These are phyloP conservation scores for Heliconius hewitsoni DNA, from an alignment of 1,140 invertebrate species.

Conservation along the genomic window DNA sequence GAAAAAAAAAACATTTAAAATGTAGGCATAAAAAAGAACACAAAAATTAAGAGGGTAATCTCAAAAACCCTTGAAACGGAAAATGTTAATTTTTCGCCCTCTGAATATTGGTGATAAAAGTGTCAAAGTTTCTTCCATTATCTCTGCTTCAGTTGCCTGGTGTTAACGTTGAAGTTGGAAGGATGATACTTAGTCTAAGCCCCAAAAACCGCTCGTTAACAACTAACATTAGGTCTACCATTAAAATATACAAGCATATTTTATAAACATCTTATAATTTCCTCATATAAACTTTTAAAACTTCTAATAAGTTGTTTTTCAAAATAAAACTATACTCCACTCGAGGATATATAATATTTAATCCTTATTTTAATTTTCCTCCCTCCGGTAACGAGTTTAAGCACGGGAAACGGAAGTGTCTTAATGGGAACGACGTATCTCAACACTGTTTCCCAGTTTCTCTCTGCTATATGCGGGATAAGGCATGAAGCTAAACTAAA, in stretches of 20 bases:
- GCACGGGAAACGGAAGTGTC: too few species aligned
- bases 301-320: too few species aligned
- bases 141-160: conserved; percentile 18
- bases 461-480: too few species aligned
- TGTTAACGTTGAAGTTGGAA: not conserved
- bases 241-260: not conserved
- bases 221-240: not conserved
- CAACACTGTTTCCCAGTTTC: too few species aligned
- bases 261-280: not conserved
- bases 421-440: too few species aligned
- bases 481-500: too few species aligned
- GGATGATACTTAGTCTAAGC: not conserved
- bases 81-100: conserved; percentile 23
- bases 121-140: conserved; percentile 24
- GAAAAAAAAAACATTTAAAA: not conserved
- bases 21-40: not conserved
- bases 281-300: too few species aligned
- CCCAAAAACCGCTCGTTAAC: conserved; percentile 5
- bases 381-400: too few species aligned
- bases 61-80: conserved; percentile 16
- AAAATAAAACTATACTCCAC: too few species aligned
- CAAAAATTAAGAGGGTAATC: not conserved
- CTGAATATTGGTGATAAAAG: conserved; percentile 18
- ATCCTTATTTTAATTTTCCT: too few species aligned
- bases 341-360: too few species aligned